phyloP scores from a whole-genome alignment of 2,113 vertebrate genomes.

The Menidia beryllina region DNA sequence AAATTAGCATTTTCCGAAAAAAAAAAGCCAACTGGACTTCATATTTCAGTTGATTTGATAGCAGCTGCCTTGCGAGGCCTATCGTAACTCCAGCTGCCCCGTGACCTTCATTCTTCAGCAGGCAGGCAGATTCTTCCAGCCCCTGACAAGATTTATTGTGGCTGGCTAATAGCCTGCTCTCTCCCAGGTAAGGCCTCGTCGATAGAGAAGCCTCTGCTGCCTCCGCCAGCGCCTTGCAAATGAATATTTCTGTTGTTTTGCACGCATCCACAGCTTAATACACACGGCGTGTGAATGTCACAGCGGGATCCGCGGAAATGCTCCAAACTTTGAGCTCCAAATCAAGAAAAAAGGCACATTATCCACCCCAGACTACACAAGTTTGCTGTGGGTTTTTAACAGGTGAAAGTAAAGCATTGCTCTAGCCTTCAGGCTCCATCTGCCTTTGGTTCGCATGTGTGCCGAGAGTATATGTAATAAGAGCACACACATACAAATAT shows the following conservation, averaged over 20 bases:
- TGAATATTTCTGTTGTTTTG: slow-evolving; percentile 72
- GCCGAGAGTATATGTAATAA: slow-evolving; percentile 63
- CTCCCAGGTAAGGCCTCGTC: slow-evolving; percentile 80
- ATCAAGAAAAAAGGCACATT: background rate
- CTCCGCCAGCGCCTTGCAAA: slow-evolving; percentile 71
- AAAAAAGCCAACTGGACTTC: slow-evolving; percentile 53
- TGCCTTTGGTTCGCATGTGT: slow-evolving; percentile 49
- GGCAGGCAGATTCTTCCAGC: slow-evolving; percentile 60
- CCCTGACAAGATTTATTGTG: slow-evolving; percentile 85
- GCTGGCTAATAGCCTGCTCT: slow-evolving; percentile 77
- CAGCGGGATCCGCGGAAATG: background rate
- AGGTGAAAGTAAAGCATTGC: slow-evolving; percentile 41
- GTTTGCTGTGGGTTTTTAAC: slow-evolving; percentile 33
- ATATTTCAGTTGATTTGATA: slow-evolving; percentile 79
- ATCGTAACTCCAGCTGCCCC: slow-evolving; percentile 76
- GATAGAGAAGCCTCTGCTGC: slow-evolving; percentile 75
- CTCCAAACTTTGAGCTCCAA: background rate
- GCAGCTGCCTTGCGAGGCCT: slow-evolving; percentile 49
- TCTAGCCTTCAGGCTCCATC: slow-evolving; percentile 40
- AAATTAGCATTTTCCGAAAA: slow-evolving; percentile 70
- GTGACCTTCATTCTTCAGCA: slow-evolving; percentile 85
- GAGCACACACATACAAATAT: slow-evolving; percentile 65
- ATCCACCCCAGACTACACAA: background rate
- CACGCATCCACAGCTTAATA: slow-evolving; percentile 15
- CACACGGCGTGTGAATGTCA: background rate